Base-by-base conservation (phyloP, 30 jellyfish, hydroid and myxozoan species). In the Hydractinia echinata region DNA sequence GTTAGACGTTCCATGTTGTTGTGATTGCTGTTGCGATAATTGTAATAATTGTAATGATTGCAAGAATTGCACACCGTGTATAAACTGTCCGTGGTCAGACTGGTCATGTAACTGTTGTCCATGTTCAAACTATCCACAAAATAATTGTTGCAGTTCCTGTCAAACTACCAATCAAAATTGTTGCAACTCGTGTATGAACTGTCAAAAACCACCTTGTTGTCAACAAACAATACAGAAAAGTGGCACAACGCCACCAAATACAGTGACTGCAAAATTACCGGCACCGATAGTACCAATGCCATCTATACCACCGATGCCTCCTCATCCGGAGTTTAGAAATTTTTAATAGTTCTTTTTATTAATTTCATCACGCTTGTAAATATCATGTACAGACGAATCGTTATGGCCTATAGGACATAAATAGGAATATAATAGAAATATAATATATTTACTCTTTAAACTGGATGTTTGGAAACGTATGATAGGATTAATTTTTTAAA, bases 61-160 rank as follows among this genome's bases (percentile, higher is more conserved):
- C 39, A n/a, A 44, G 39, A 64, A 64, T 2, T 64, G 74, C 74
- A 64, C 74, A 64, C 16, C 74, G 19, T 64, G 74, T 13, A 64
- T 64, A 64, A 64, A 64, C 74, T 64, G 74, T 64, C 74, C 74
- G 19, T 64, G 74, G 74, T n/a, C 9, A n/a, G 74, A 64, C 18
- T 64, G 74, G 74, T 0, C 74, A 7, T 44, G 19, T 6, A 44
- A 64, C 19, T 51, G 51, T n/a, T 64, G 74, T 64, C 74, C 74
- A 2, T n/a, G 18, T 64, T 64, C 44, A 30, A 30, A 30, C 44
- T 30, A 2, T 30, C 44, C 44, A 30, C 44, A 30, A 30, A 30
- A 30, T 30, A 30, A 30, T 2, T 30, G 44, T 30, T 30, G 44
- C 44, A 30, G 44, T 30, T 30, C 44, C 44, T 30, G 44, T 30